Evolutionary conservation across 2,888 invertebrate genomes (phyloP).

Genomic region (Metallyticus violacea): DNA sequence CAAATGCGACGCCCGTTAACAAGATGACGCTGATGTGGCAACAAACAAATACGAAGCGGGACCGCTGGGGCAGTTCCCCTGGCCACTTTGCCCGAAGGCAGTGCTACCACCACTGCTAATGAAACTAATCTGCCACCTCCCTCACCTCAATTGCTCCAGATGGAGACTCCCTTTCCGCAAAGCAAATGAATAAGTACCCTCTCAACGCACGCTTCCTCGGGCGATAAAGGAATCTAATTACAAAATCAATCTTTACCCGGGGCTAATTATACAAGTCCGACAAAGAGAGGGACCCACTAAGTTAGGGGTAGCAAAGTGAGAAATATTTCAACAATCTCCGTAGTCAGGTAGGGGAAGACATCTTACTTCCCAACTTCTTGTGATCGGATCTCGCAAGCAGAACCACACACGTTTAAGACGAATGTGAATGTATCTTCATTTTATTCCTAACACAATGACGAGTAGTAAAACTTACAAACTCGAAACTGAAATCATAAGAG

Average conservation of each 20-base stretch:
- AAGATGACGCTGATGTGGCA: slow-evolving; percentile 26
- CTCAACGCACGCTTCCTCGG: neutral
- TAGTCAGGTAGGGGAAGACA: too few relatives aligned
- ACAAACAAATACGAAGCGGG: slow-evolving; percentile 23
- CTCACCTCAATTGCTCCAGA: neutral
- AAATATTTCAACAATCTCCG: slow-evolving; percentile 23
- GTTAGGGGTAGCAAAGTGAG: slow-evolving; percentile 28
- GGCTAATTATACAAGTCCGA: slow-evolving; percentile 27
- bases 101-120: slow-evolving; percentile 14
- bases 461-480: too few relatives aligned
- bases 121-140: slow-evolving; percentile 22
- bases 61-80: neutral
- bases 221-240: slow-evolving; percentile 33
- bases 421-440: too few relatives aligned
- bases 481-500: too few relatives aligned
- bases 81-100: neutral
- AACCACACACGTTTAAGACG: too few relatives aligned
- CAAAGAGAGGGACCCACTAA: neutral
- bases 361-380: neutral
- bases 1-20: slow-evolving; percentile 22
- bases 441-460: too few relatives aligned
- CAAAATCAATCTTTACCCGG: slow-evolving; percentile 32
- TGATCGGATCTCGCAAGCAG: too few relatives aligned
- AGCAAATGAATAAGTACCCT: slow-evolving; percentile 30
- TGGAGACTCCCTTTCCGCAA: slow-evolving; percentile 8